Base-by-base conservation (phyloP, 2,113 vertebrate species). In the Tyto alba region DNA sequence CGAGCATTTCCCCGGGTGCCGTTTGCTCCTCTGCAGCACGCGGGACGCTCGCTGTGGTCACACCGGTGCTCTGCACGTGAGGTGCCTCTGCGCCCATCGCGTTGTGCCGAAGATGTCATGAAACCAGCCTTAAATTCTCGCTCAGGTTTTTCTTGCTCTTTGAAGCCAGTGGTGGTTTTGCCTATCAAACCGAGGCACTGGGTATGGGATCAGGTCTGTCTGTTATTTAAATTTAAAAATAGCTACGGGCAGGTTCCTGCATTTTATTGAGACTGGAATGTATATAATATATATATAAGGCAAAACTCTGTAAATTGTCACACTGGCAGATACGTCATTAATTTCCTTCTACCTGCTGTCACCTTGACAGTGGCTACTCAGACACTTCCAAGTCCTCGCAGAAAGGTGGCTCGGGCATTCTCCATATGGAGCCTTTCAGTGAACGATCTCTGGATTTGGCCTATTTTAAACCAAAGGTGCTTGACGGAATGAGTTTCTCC, bases 291-390 rank as follows among this genome's bases (percentile, higher is more conserved):
- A 11, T 13, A 2, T 2, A 17, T 12, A 41, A 95, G 29, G 41
- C 55, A 72, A 48, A 72, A 30, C 20, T 40, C 19, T 43, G 32
- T 23, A 40, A 59, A 68, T 10, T 12, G 9, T 38, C 52, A n/a
- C 40, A 6, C 4, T 55, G 48, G 26, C n/a, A 81, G 50, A 8
- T 29, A 15, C 0, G 1, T 21, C 60, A 36, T 21, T 81, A 0
- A n/a, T 78, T 78, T 78, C 59, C 21, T 45, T 81, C 68, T 87
- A 41, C 9, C 15, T 62, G 21, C 26, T 72, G 17, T 56, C 30
- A 63, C 27, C 55, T 48, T 7, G 2, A 25, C 29, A 29, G 76
- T 29, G 45, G 19, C 71, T 79, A 7, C 45, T 66, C 23, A 55
- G 59, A 34, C 29, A 23, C 13, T 30, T 29, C 20, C 13, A 59